A percentile compares a stretch with the other conserved stretches of the same genome.
Evolutionary conservation across 92 coral and sea anemone genomes (phyloP).

Genomic region (Heliopora coerulea): DNA sequence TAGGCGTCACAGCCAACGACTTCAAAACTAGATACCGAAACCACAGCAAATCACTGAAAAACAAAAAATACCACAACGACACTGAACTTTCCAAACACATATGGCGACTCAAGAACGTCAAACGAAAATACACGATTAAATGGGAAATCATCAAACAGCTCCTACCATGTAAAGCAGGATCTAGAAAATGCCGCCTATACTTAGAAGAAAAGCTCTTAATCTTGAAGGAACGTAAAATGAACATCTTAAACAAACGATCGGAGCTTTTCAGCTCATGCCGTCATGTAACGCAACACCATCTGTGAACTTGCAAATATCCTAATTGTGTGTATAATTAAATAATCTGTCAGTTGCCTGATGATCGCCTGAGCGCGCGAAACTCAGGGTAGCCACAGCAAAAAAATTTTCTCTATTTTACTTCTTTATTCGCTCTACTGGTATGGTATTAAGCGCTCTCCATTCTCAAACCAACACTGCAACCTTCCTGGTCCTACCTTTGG

Average conservation of each 20-base stretch:
- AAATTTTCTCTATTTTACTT: no score
- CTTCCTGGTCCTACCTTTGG: no score
- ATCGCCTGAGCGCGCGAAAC: constrained; percentile 47
- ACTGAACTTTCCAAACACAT: constrained; percentile 43
- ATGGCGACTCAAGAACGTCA: constrained; percentile 28
- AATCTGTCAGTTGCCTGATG: no score
- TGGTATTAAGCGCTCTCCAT: no score
- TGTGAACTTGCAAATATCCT: constrained; percentile 34
- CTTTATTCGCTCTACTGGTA: no score
- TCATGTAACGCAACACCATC: constrained; percentile 35
- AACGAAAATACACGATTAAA: neutral
- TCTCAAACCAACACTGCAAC: no score
- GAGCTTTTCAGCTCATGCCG: constrained; percentile 32
- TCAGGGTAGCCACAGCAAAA: constrained; percentile 47
- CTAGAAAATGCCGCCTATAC: constrained; percentile 23
- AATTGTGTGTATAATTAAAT: no score
- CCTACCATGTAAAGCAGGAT: neutral
- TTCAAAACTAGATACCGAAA: constrained; percentile 37
- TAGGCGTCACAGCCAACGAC: constrained; percentile 41
- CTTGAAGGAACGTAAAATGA: constrained; percentile 6
- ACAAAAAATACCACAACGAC: constrained; percentile 26
- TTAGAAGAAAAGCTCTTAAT: constrained; percentile 17
- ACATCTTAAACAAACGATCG: constrained; percentile 26
- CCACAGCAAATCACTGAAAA: constrained; percentile 28
- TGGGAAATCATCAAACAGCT: no score